Base-by-base conservation (phyloP, 2,888 invertebrate species). In the Antheraea assamensis region DNA sequence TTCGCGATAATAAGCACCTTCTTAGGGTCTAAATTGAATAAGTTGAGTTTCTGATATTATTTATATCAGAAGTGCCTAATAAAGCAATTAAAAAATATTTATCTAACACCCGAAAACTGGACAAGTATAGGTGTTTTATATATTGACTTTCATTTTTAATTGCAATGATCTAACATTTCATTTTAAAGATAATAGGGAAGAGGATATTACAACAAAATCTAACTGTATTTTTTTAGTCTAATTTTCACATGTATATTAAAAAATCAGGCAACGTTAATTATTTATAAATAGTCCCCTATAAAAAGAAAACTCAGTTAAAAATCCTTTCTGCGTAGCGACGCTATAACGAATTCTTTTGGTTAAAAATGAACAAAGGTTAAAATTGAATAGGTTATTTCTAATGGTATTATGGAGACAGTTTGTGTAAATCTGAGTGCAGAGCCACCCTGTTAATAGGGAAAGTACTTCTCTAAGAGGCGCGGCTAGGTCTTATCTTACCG, bases 401-500 rank as follows among this genome's bases (percentile, higher is more conserved):
- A 88, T 86, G 83, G 84, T 82, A 83, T 83, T 82, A 80, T 76
- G 79, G 80, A 84, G 84, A 73, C 86, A 85, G 87, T 89, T 87
- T 85, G 79, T 79, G 82, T 83, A 85, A 83, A 82, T 85, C 82
- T 78, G 83, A 82, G 82, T 76, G 84, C 78, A 83, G 80, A 85
- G 89, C 83, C 87, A 88, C 91, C 90, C 88, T 89, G 87, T 87
- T 92, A 92, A 90, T 91, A 89, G 91, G 88, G 87, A 85, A 87
- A 90, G 91, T 90, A 88, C 87, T 82, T 83, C 85, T 87, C 85
- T 84, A 86, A 88, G 88, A 90, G 88, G 88, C 86, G 88, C 86
- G 87, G 83, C 87, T 87, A 88, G 89, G 88, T 90, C 91, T 92
- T 93, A 93, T 93, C 92, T 92, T 81, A 83, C 86, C 84, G 85